Evolutionary conservation across 1,140 invertebrate species (phyloP).

Genomic region (Heliothis subflexa): DNA sequence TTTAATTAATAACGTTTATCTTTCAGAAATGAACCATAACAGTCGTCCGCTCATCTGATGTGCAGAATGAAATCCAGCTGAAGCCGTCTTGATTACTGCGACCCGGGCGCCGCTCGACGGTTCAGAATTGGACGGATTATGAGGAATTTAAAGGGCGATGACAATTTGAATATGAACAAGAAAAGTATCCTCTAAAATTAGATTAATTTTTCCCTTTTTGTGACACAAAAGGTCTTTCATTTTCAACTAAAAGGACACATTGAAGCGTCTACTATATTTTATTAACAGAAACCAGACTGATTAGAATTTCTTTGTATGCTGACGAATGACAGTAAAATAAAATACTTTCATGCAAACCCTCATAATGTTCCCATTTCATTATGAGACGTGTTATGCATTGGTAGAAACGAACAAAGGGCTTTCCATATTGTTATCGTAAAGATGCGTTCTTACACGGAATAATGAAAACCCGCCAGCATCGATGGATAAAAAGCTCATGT

Average conservation of each 20-base stretch:
- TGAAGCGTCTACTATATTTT: conserved; percentile 46
- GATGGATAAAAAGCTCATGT: background rate
- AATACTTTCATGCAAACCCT: conserved; percentile 40
- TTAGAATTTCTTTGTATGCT: conserved; percentile 65
- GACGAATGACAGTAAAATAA: conserved; percentile 53
- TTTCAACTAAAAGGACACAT: conserved; percentile 53
- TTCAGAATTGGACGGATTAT: conserved; percentile 85
- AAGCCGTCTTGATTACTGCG: conserved; percentile 83
- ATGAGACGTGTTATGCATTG: conserved; percentile 5
- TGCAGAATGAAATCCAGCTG: conserved; percentile 72
- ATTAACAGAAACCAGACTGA: conserved; percentile 53
- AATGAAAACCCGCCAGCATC: background rate
- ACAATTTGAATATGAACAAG: conserved; percentile 83
- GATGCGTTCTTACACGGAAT: background rate
- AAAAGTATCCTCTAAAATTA: conserved; percentile 78
- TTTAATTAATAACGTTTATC: conserved; percentile 57
- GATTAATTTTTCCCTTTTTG: conserved; percentile 63
- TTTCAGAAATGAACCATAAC: conserved; percentile 60
- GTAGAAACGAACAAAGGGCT: conserved; percentile 13
- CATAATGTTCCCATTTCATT: conserved; percentile 23
- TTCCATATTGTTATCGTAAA: background rate
- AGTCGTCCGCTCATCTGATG: conserved; percentile 45
- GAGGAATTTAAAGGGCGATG: conserved; percentile 84
- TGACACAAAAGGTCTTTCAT: conserved; percentile 55
- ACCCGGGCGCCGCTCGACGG: conserved; percentile 75